Conservation (phyloP, 2,797 vertebrate genomes). For the Trematomus bernacchii region DNA sequence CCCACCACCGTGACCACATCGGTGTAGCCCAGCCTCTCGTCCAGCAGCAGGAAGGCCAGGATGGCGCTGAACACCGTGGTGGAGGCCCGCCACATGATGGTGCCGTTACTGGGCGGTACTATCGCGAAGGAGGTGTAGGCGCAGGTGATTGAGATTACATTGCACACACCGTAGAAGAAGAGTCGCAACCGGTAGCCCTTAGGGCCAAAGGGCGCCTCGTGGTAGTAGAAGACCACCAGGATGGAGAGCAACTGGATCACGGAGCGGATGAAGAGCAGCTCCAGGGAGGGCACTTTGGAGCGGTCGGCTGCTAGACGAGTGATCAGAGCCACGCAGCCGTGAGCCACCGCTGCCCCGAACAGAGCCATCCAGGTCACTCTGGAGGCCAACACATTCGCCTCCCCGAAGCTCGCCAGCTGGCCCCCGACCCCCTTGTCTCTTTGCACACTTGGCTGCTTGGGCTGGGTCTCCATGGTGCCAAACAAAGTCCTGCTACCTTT, state of each 20-base stretch:
- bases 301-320: slow-evolving; percentile 94
- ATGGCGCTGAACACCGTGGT: slow-evolving; percentile 97
- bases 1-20: slow-evolving; percentile 93
- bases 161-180: slow-evolving; percentile 97
- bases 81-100: slow-evolving; percentile 98
- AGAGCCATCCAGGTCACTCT: slow-evolving; percentile 95
- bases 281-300: slow-evolving; percentile 97
- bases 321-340: slow-evolving; percentile 96
- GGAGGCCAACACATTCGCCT: slow-evolving; percentile 90
- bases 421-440: slow-evolving; percentile 83
- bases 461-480: slow-evolving; percentile 89
- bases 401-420: slow-evolving; percentile 90
- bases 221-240: slow-evolving; percentile 92
- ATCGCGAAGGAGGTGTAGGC: slow-evolving; percentile 98
- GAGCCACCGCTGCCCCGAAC: slow-evolving; percentile 94
- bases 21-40: slow-evolving; percentile 92
- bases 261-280: slow-evolving; percentile 98
- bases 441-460: slow-evolving; percentile 76
- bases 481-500: slow-evolving; percentile 91
- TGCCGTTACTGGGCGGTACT: slow-evolving; percentile 96
- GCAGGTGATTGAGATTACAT: slow-evolving; percentile 98
- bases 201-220: slow-evolving; percentile 95
- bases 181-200: slow-evolving; percentile 93
- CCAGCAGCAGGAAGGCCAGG: slow-evolving; percentile 94
- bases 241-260: slow-evolving; percentile 96